phyloP scores from a whole-genome alignment of 2,888 invertebrate species.

The Lithosia quadra region DNA sequence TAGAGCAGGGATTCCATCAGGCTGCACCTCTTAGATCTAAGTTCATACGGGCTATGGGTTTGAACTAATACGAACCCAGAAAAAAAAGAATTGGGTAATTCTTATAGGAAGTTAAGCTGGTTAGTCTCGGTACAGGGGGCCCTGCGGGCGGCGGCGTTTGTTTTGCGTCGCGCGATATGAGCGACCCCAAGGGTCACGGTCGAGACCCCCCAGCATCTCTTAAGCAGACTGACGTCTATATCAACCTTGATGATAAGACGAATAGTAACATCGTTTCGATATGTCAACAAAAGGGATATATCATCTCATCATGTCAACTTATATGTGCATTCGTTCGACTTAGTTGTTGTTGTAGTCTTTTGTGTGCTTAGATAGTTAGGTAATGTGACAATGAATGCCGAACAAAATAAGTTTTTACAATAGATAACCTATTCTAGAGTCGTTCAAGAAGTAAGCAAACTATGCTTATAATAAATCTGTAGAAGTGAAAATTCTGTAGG shows the following conservation, averaged over 20 bases:
- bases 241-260: background rate
- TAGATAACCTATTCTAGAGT: too few relatives aligned
- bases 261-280: background rate
- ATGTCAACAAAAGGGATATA: background rate
- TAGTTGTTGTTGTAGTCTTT: background rate
- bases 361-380: too few relatives aligned
- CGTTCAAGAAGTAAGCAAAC: too few relatives aligned
- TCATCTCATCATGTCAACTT: background rate
- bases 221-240: background rate
- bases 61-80: background rate
- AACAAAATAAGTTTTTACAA: too few relatives aligned
- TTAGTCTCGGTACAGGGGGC: background rate
- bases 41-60: too few relatives aligned
- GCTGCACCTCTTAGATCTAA: background rate
- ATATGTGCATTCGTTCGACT: background rate
- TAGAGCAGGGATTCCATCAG: background rate
- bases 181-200: background rate
- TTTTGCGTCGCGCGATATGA: background rate
- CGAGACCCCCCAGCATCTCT: background rate
- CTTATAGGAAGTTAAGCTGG: background rate
- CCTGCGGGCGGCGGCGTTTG: background rate
- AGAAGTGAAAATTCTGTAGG: too few relatives aligned
- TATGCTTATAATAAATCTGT: too few relatives aligned
- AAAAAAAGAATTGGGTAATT: background rate
- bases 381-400: too few relatives aligned